A percentile compares a stretch with the other conserved stretches of the same genome.
These are phyloP conservation scores for Coryphaenoides rupestris DNA, from an alignment of 2,113 vertebrate species.

Conservation along the genomic window DNA sequence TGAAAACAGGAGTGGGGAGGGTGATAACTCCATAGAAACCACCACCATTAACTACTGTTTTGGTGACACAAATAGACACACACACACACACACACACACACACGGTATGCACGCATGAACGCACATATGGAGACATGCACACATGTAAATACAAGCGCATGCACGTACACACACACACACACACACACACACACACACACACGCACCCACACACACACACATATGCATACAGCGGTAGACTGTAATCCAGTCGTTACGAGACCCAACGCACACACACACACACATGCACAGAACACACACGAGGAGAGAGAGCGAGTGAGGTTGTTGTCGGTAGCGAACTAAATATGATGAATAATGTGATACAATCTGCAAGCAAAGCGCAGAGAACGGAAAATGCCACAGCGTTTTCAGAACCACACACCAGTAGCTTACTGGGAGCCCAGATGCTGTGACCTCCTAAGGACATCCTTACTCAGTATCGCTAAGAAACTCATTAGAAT, in stretches of 20 bases:
- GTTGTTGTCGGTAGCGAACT: too few relatives aligned
- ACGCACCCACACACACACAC: not conserved
- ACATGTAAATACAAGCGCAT: not conserved
- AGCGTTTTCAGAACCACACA: too few relatives aligned
- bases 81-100: conserved; percentile 11
- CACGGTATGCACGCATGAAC: not conserved
- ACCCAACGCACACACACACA: not conserved
- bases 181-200: not conserved
- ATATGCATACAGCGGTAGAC: too few relatives aligned
- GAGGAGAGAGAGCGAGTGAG: too few relatives aligned
- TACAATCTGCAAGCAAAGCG: too few relatives aligned
- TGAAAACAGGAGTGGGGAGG: not conserved
- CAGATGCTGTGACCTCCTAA: too few relatives aligned
- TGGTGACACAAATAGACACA: not conserved
- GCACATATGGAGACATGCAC: not conserved
- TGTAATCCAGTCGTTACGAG: not conserved
- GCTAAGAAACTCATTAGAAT: too few relatives aligned
- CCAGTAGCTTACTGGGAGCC: too few relatives aligned
- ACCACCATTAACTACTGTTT: conserved; percentile 23
- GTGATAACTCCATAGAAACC: conserved; percentile 37
- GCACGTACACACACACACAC: not conserved
- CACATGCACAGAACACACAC: too few relatives aligned
- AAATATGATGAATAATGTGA: too few relatives aligned
- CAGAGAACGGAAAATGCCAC: too few relatives aligned
- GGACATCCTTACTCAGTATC: too few relatives aligned